Percentiles rank a stretch among this genome's conserved stretches.
Conservation (phyloP, 2,113 vertebrate genomes). For the Lontra canadensis region DNA sequence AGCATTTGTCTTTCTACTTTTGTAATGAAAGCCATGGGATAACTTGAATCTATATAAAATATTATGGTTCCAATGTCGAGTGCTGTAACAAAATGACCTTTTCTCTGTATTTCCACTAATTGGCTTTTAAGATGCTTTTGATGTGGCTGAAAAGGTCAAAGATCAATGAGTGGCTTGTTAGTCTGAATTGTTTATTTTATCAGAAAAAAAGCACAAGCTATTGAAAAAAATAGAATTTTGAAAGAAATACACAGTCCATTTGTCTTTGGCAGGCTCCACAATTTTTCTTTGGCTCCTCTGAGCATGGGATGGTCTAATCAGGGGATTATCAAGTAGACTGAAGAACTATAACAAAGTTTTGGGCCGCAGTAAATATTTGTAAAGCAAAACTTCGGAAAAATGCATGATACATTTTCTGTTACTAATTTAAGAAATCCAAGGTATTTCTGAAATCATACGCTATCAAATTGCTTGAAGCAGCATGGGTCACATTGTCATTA, state of each 20-base stretch:
- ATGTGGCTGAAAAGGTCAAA: constrained; percentile 79
- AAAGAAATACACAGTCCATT: constrained; percentile 77
- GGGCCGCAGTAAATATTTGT: constrained; percentile 86
- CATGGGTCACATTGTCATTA: not conserved
- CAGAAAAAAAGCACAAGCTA: constrained; percentile 74
- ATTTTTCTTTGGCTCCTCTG: constrained; percentile 81
- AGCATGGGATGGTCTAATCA: constrained; percentile 83
- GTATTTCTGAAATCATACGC: constrained; percentile 79
- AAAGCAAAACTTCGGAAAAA: constrained; percentile 83
- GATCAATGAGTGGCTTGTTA: constrained; percentile 82
- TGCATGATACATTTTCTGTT: constrained; percentile 82
- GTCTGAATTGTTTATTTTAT: constrained; percentile 80
- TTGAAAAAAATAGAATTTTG: constrained; percentile 79
- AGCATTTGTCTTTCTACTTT: constrained; percentile 64
- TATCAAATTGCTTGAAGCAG: constrained; percentile 74
- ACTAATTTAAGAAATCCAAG: constrained; percentile 84
- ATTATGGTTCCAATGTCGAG: constrained; percentile 57
- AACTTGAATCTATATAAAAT: constrained; percentile 68
- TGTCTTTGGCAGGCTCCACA: constrained; percentile 78
- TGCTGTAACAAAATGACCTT: constrained; percentile 73
- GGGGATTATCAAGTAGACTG: constrained; percentile 87
- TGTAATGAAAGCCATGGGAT: constrained; percentile 59
- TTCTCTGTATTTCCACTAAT: constrained; percentile 75
- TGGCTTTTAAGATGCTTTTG: constrained; percentile 80
- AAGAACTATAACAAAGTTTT: constrained; percentile 85